Evolutionary conservation across 2,797 vertebrate species (phyloP).

Genomic region (Stomatorhinus walkeri): DNA sequence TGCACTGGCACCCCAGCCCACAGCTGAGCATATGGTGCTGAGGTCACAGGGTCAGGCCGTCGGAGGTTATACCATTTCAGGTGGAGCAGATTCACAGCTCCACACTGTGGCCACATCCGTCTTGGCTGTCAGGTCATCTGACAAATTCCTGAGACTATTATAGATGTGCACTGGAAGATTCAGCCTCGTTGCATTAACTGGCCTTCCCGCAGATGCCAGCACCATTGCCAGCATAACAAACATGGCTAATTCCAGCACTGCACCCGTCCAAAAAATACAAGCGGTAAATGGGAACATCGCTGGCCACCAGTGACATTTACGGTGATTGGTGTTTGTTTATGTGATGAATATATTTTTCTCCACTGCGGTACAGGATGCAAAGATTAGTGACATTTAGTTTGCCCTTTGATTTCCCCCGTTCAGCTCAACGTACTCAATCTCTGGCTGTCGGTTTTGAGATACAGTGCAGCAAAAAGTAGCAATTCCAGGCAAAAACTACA

Average conservation of each 20-base stretch:
- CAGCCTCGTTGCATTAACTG: not conserved
- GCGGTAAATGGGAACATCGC: constrained; percentile 41
- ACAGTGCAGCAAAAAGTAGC: no score
- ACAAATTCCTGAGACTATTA: not conserved
- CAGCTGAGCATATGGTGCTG: not conserved
- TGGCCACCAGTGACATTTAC: constrained; percentile 50
- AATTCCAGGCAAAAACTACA: not conserved
- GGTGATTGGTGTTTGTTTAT: constrained; percentile 50
- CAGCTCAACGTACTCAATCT: constrained; percentile 8
- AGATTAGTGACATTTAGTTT: constrained; percentile 43
- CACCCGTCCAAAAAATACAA: constrained; percentile 46
- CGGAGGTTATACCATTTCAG: not conserved
- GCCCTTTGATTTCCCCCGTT: constrained; percentile 16
- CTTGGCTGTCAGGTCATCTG: not conserved
- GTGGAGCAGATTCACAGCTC: not conserved
- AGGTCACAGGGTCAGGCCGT: not conserved
- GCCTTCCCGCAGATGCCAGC: constrained; percentile 15
- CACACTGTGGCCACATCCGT: not conserved
- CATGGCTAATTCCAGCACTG: constrained; percentile 45
- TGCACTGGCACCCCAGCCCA: not conserved
- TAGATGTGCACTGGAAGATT: not conserved
- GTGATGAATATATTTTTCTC: constrained; percentile 45
- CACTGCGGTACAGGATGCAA: constrained; percentile 33
- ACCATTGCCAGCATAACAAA: constrained; percentile 34
- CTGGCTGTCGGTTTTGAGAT: not conserved